Conservation (phyloP, 2,113 vertebrate species). For the Ciconia maguari region DNA sequence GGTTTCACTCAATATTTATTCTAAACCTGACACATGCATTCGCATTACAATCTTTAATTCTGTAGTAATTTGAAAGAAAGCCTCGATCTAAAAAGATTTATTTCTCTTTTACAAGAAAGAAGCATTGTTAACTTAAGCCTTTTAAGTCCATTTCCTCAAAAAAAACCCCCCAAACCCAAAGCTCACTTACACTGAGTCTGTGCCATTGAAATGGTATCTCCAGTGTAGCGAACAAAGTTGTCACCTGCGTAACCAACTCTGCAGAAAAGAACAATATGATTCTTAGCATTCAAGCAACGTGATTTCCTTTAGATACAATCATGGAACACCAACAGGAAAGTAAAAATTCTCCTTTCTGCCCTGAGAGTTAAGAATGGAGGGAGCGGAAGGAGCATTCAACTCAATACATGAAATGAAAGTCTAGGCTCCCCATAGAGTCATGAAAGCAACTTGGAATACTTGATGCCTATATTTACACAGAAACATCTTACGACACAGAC, state of each 20-base stretch:
- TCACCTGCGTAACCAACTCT: slow-evolving; percentile 97
- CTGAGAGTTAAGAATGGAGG: neutral
- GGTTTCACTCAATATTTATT: neutral
- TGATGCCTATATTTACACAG: neutral
- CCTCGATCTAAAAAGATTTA: neutral
- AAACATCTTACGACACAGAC: neutral
- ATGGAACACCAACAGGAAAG: neutral
- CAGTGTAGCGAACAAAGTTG: slow-evolving; percentile 93
- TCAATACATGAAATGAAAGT: neutral
- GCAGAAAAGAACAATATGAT: slow-evolving; percentile 7
- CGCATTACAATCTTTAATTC: neutral
- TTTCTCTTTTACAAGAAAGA: neutral
- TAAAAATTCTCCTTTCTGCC: neutral
- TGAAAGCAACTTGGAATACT: neutral
- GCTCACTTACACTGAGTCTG: slow-evolving; percentile 90
- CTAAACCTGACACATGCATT: neutral
- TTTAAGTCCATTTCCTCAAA: neutral
- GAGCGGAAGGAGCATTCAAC: neutral
- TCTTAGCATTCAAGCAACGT: neutral
- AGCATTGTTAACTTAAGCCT: neutral
- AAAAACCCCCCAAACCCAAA: neutral
- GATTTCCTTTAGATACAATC: neutral
- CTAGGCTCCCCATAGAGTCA: neutral
- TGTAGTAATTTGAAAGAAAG: neutral
- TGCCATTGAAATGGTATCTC: slow-evolving; percentile 95